These are phyloP conservation scores for Heliconius eleuchia DNA, from an alignment of 1,140 invertebrate genomes.

Conservation along the genomic window DNA sequence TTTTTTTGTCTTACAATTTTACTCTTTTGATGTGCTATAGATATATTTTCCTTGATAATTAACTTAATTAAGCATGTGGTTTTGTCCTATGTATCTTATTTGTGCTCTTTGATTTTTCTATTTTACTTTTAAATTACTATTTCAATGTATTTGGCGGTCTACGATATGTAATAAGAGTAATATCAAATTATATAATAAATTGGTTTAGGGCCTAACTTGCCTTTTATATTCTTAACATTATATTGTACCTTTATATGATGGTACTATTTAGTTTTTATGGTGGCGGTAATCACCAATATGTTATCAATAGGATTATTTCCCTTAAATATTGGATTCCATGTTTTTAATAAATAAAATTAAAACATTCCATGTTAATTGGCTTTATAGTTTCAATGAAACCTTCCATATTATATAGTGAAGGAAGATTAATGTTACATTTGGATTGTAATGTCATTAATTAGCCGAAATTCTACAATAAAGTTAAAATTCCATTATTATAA, in stretches of 20 bases:
- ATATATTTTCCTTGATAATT: background rate
- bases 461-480: background rate
- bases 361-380: background rate
- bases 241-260: background rate
- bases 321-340: background rate
- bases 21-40: background rate
- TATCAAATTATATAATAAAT: background rate
- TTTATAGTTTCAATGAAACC: background rate
- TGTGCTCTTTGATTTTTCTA: no score
- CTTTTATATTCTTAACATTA: background rate
- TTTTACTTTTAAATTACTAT: background rate
- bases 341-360: background rate
- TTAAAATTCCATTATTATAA: background rate
- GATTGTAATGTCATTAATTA: conserved; percentile 26
- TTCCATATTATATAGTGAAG: background rate
- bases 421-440: conserved; percentile 19
- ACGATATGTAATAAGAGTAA: background rate
- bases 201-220: background rate
- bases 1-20: background rate
- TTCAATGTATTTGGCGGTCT: background rate
- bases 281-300: background rate
- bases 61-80: background rate
- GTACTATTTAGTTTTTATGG: conserved; percentile 13
- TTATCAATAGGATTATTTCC: conserved; percentile 1
- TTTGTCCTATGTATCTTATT: no score